A percentile compares a stretch with the other conserved stretches of the same genome.
These are phyloP conservation scores for Dysidea cf. avara DNA, from an alignment of 37 sponge, comb jelly and placozoan species.

Conservation along the genomic window DNA sequence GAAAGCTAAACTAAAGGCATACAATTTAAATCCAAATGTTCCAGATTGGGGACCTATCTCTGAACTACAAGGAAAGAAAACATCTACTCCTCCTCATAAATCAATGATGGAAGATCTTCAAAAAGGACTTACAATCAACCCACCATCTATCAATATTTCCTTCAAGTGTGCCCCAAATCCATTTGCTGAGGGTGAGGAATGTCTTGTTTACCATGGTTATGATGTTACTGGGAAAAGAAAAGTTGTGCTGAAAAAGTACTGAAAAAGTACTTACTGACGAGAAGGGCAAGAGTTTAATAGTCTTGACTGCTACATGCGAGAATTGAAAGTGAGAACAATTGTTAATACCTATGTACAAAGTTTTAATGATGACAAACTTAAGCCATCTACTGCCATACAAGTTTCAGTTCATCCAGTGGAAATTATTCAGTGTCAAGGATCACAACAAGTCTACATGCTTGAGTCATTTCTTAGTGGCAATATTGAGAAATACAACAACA, in stretches of 20 bases:
- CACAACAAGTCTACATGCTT: slow-evolving; percentile 8
- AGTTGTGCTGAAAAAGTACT: slow-evolving; percentile 30
- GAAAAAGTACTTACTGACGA: slow-evolving; percentile 36
- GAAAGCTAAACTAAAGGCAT: slow-evolving; percentile 1
- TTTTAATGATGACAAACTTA: slow-evolving; percentile 41
- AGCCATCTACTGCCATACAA: neutral
- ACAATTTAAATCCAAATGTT: slow-evolving; percentile 24
- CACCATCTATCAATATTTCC: slow-evolving; percentile 31
- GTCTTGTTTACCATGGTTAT: too few species aligned
- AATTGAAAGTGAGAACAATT: slow-evolving; percentile 37
- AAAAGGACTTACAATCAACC: slow-evolving; percentile 13
- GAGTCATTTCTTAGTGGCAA: slow-evolving; percentile 30
- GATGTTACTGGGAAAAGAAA: slow-evolving; percentile 50
- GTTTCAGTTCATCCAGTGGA: slow-evolving; percentile 28
- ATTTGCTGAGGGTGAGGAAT: slow-evolving; percentile 59
- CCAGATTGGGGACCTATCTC: slow-evolving; percentile 48
- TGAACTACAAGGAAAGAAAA: slow-evolving; percentile 32
- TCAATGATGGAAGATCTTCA: slow-evolving; percentile 40
- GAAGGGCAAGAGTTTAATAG: slow-evolving; percentile 10
- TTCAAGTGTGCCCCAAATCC: too few species aligned
- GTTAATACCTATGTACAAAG: slow-evolving; percentile 42
- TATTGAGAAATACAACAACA: too few species aligned
- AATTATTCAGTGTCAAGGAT: slow-evolving; percentile 13
- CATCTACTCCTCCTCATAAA: slow-evolving; percentile 18
- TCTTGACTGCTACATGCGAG: slow-evolving; percentile 47